Evolutionary conservation across 2,888 invertebrate species (phyloP).

Genomic region (Limulus polyphemus): DNA sequence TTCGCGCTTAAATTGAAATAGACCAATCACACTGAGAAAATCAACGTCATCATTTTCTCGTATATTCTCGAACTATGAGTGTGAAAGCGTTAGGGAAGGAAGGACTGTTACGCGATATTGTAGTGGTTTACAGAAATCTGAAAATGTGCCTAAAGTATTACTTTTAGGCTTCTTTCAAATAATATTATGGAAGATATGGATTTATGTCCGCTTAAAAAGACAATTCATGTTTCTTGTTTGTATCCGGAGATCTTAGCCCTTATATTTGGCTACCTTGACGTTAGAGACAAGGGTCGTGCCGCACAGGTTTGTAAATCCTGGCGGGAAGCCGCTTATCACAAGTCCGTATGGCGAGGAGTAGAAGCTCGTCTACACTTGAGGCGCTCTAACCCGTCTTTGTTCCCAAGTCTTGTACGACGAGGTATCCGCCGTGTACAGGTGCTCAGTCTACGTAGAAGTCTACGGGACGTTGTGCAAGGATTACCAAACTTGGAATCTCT

Average conservation of each 20-base stretch:
- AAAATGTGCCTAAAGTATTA: too few species aligned
- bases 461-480: conserved; percentile 71
- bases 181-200: too few species aligned
- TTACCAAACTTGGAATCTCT: conserved; percentile 74
- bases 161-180: too few species aligned
- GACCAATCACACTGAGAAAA: too few species aligned
- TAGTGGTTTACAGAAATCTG: too few species aligned
- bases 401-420: conserved; percentile 68
- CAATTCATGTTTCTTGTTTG: conserved; percentile 64
- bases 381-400: conserved; percentile 62
- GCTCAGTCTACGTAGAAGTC: conserved; percentile 63
- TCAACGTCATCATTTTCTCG: too few species aligned
- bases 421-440: conserved; percentile 83
- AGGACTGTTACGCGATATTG: too few species aligned
- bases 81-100: too few species aligned
- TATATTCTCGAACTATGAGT: too few species aligned
- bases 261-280: conserved; percentile 78
- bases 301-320: conserved; percentile 70
- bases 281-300: conserved; percentile 74
- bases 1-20: too few species aligned
- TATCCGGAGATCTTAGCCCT: conserved; percentile 85
- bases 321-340: conserved; percentile 83
- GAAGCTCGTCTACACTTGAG: conserved; percentile 80
- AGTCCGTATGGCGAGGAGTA: conserved; percentile 85
- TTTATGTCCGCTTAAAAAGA: not conserved